These are phyloP conservation scores for Sanderia malayensis DNA, from an alignment of 30 jellyfish, hydroid and myxozoan species.

Conservation along the genomic window DNA sequence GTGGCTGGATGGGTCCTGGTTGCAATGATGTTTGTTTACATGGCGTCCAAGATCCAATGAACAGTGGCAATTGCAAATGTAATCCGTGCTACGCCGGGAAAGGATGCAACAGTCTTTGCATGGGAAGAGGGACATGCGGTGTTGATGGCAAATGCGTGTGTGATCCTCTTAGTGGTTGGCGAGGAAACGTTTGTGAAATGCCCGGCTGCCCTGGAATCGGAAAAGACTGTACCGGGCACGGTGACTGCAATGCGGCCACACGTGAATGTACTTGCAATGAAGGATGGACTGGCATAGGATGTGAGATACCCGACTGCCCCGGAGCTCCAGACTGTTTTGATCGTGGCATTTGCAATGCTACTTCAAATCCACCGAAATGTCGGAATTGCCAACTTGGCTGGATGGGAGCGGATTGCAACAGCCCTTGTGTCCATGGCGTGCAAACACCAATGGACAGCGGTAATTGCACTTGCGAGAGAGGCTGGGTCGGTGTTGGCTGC, in stretches of 20 bases:
- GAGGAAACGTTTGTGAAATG: constrained; percentile 58
- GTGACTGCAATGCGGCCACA: constrained; percentile 69
- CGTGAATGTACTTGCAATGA: constrained; percentile 51
- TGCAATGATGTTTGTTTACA: constrained; percentile 50
- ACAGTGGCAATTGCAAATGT: constrained; percentile 58
- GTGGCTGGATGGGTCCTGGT: constrained; percentile 79
- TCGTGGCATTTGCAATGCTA: constrained; percentile 50
- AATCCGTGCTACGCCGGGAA: constrained; percentile 61
- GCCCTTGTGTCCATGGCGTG: constrained; percentile 49
- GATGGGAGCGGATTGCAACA: constrained; percentile 72
- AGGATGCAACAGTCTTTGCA: constrained; percentile 55
- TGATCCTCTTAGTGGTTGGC: constrained; percentile 63
- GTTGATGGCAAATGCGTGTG: constrained; percentile 38
- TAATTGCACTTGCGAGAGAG: constrained; percentile 40
- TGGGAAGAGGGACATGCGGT: constrained; percentile 57
- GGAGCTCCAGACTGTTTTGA: constrained; percentile 63
- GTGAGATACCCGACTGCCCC: constrained; percentile 66
- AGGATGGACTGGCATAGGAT: constrained; percentile 67
- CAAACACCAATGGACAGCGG: constrained; percentile 68
- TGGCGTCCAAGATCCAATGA: constrained; percentile 54
- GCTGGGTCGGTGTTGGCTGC: constrained; percentile 73
- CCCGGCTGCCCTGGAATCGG: constrained; percentile 74
- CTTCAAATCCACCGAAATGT: constrained; percentile 52
- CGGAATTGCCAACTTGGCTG: constrained; percentile 46
- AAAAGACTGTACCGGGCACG: constrained; percentile 63